Percentiles rank a stretch among this genome's conserved stretches.
Evolutionary conservation across 1,140 invertebrate genomes (phyloP).

Genomic region (Lucilia sericata): DNA sequence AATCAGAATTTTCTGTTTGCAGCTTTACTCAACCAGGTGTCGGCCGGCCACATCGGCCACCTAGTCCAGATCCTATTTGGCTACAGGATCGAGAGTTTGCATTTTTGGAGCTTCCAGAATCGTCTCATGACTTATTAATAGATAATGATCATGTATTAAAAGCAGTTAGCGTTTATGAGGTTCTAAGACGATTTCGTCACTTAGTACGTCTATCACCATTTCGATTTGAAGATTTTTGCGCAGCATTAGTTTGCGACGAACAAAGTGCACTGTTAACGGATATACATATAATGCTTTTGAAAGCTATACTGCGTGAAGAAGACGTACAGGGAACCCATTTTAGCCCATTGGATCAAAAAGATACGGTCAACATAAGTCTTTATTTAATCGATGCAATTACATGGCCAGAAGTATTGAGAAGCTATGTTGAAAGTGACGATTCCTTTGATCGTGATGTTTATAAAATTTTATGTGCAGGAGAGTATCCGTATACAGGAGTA

Average conservation of each 20-base stretch:
- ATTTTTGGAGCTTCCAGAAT: slow-evolving; percentile 81
- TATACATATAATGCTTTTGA: slow-evolving; percentile 92
- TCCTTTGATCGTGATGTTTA: slow-evolving; percentile 80
- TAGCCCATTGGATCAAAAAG: slow-evolving; percentile 95
- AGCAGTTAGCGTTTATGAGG: slow-evolving; percentile 91
- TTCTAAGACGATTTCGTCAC: slow-evolving; percentile 90
- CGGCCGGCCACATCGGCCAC: slow-evolving; percentile 73
- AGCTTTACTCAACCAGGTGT: slow-evolving; percentile 76
- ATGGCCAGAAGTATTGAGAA: slow-evolving; percentile 91
- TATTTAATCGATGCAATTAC: slow-evolving; percentile 94
- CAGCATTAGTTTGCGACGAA: slow-evolving; percentile 90
- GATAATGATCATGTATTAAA: slow-evolving; percentile 83
- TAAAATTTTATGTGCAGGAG: slow-evolving; percentile 77
- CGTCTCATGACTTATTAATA: slow-evolving; percentile 91
- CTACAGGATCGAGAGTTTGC: slow-evolving; percentile 84
- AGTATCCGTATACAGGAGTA: slow-evolving; percentile 90
- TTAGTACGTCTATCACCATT: slow-evolving; percentile 93
- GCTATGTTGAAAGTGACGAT: slow-evolving; percentile 90
- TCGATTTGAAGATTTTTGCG: slow-evolving; percentile 96
- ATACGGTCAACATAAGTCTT: slow-evolving; percentile 92
- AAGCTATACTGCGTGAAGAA: slow-evolving; percentile 92
- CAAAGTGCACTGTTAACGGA: slow-evolving; percentile 91
- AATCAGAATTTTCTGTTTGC: slow-evolving; percentile 86
- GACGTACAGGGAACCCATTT: slow-evolving; percentile 95
- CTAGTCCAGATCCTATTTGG: slow-evolving; percentile 90